Base-by-base conservation (phyloP, 2,113 vertebrate species). In the Bujurquina vittata region DNA sequence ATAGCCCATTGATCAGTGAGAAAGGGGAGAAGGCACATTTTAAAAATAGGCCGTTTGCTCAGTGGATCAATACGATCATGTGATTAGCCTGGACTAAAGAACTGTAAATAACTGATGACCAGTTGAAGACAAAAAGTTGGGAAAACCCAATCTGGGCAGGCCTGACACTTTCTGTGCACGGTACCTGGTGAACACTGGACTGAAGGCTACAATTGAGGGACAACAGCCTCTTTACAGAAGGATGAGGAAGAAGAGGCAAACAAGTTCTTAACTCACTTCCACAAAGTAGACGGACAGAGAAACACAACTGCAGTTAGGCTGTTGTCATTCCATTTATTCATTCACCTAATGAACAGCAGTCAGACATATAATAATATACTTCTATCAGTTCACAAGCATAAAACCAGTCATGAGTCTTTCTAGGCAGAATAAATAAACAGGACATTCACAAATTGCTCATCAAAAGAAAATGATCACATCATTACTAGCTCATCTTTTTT, bases 321-420 rank as follows among this genome's bases (percentile, higher is more conserved):
- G 90, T 85, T 91, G 81, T 75, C 75, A 80, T 83, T 81, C 81
- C n/a, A 87, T 96, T 96, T 95, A 95, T 95, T 96, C 74, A 91
- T 77, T 79, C 57, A 69, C 67, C 75, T 69, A 76, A 85, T 74
- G 78, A 88, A 87, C 81, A 91, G 75, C 84, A 90, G 84, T 90
- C 79, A 93, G 57, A 90, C 79, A 85, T 29, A 89, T 56, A 60
- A 90, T 77, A 91, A 77, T 77, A 80, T 67, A 88, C 67, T 63
- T 55, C 23, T 80, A 49, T 65, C 77, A 83, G 26, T 76, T 93
- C 86, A 88, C 73, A 85, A 79, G 77, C 61, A 81, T 72, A 61
- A 75, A 87, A 87, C 65, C 84, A 83, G 77, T 78, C 77, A 77
- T 26, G 55, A 56, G 73, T 83, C 22, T 62, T 78, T 84, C 35